These are phyloP conservation scores for Colletes latitarsis DNA, from an alignment of 1,140 invertebrate genomes.

Conservation along the genomic window DNA sequence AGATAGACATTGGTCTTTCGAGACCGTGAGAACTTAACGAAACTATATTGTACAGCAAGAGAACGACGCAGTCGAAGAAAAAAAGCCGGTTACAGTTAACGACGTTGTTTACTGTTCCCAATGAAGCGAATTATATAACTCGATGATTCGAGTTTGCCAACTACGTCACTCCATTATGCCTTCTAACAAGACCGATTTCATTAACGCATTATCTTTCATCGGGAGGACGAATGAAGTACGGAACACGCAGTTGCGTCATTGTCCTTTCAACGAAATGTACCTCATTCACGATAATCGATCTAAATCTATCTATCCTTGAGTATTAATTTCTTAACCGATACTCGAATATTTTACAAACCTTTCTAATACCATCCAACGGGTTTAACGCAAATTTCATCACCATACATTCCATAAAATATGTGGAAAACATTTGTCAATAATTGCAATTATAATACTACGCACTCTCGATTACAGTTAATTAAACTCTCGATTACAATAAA, in stretches of 20 bases:
- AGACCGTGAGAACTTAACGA: background rate
- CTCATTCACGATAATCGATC: conserved; percentile 7
- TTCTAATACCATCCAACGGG: no score
- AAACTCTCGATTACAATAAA: no score
- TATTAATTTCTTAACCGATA: no score
- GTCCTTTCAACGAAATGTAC: background rate
- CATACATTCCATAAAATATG: no score
- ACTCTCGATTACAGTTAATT: no score
- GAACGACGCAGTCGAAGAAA: background rate
- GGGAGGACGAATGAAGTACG: background rate
- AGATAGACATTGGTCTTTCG: no score
- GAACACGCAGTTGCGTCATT: conserved; percentile 1
- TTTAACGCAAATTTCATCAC: no score
- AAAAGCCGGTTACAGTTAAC: background rate
- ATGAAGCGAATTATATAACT: conserved; percentile 14
- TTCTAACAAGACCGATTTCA: conserved; percentile 37
- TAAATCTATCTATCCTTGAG: no score
- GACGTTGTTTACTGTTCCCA: background rate
- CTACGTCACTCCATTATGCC: conserved; percentile 30
- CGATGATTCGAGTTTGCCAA: background rate
- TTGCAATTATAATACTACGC: no score
- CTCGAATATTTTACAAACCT: no score
- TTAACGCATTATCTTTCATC: conserved; percentile 36
- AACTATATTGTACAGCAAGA: background rate
- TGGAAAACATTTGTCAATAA: no score